A percentile compares a stretch with the other conserved stretches of the same genome.
These are phyloP conservation scores for Hydrolagus colliei DNA, from an alignment of 2,797 vertebrate species.

Conservation along the genomic window DNA sequence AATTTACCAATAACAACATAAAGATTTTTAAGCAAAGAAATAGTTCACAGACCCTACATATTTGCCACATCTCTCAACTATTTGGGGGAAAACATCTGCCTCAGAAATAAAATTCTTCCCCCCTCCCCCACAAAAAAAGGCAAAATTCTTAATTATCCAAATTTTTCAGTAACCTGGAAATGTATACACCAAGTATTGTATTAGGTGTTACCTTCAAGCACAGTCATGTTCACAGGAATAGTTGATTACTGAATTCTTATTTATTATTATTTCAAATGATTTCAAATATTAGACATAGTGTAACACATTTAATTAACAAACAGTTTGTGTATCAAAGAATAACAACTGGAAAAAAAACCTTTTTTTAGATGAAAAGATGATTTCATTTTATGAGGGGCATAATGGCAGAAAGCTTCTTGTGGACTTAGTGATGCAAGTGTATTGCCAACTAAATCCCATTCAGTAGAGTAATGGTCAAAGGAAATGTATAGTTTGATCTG, in stretches of 20 bases:
- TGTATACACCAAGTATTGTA: neutral
- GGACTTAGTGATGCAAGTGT: neutral
- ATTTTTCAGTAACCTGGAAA: neutral
- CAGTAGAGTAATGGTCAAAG: constrained; percentile 17
- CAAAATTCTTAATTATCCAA: neutral
- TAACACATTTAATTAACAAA: constrained; percentile 4
- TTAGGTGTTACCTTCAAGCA: neutral
- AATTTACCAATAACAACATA: too few relatives aligned
- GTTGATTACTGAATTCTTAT: neutral
- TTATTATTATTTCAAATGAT: too few relatives aligned
- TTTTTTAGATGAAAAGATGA: neutral
- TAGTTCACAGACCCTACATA: too few relatives aligned
- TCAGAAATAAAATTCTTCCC: neutral
- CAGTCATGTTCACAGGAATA: neutral
- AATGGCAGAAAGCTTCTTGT: neutral
- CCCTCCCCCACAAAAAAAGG: neutral
- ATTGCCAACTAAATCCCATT: constrained; percentile 16
- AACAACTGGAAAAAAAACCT: neutral
- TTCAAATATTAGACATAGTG: neutral
- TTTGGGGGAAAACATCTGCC: neutral
- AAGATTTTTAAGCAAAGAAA: too few relatives aligned
- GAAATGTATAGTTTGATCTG: neutral
- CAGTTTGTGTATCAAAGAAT: neutral
- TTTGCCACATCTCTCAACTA: neutral
- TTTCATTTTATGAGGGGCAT: neutral